Conservation (phyloP, 1,140 invertebrate genomes). For the Hyphantria cunea region DNA sequence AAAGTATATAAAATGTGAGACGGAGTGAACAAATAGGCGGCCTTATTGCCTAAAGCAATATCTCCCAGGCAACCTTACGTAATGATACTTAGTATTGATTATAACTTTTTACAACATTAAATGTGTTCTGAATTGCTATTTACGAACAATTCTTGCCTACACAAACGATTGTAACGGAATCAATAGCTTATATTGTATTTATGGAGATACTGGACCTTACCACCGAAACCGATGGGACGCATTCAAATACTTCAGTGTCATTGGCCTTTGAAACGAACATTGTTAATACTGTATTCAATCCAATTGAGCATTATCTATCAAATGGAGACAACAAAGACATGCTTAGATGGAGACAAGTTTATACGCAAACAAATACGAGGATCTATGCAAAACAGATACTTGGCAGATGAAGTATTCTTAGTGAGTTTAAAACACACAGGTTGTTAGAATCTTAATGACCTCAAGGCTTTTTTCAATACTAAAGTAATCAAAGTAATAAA, state of each 20-base stretch:
- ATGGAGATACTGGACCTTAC: conserved; percentile 20
- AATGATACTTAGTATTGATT: too few species aligned
- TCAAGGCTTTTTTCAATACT: conserved; percentile 4
- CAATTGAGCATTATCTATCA: conserved; percentile 3
- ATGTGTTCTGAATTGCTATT: background rate
- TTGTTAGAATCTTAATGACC: conserved; percentile 16
- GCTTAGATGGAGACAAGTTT: conserved; percentile 8
- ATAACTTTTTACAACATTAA: background rate
- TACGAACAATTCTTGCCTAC: conserved; percentile 4
- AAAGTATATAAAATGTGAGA: too few species aligned
- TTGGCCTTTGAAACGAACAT: conserved; percentile 10
- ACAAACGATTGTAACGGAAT: conserved; percentile 1
- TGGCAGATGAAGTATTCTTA: background rate
- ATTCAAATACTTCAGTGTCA: conserved; percentile 13
- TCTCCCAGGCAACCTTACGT: too few species aligned
- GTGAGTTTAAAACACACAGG: background rate
- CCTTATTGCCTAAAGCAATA: too few species aligned
- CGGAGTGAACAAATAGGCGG: too few species aligned
- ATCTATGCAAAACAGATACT: background rate
- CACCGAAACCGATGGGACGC: conserved; percentile 19
- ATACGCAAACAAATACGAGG: conserved; percentile 11
- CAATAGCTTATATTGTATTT: conserved; percentile 8
- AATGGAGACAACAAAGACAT: background rate
- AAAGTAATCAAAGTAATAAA: background rate
- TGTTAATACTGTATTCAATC: conserved; percentile 1